Evolutionary conservation across 2,113 vertebrate genomes (phyloP).

Genomic region (Eurystomus gularis): DNA sequence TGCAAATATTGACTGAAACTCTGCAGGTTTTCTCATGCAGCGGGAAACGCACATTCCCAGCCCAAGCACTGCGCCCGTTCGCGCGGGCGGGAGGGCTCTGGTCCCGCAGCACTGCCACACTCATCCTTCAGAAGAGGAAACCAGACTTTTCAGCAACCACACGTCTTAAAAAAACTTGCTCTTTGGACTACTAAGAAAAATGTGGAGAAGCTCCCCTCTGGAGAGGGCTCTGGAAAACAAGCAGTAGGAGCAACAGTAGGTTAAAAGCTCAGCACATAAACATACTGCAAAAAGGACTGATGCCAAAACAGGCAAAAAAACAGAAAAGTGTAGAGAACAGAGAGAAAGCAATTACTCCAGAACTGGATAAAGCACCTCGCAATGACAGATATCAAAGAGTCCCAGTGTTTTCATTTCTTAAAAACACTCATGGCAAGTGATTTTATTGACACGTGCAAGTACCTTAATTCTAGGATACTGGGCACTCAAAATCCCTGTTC

Average conservation of each 20-base stretch:
- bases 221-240: not conserved
- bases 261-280: not conserved
- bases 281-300: not conserved
- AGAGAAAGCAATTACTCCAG: not conserved
- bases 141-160: not conserved
- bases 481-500: not conserved
- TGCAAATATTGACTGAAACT: not conserved
- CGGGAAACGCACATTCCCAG: accelerated
- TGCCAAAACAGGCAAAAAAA: not conserved
- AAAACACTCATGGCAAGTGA: not conserved
- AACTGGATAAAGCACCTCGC: not conserved
- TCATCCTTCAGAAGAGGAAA: not conserved
- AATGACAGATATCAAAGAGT: not conserved
- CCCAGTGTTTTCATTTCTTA: not conserved
- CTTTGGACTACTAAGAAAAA: not conserved
- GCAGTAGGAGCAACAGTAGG: not conserved
- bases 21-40: not conserved
- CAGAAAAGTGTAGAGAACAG: not conserved
- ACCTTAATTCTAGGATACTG: not conserved
- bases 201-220: not conserved
- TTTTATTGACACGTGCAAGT: not conserved
- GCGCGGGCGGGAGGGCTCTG: not conserved
- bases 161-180: not conserved
- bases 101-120: no score
- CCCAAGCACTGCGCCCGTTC: no score